Evolutionary conservation across 2,888 invertebrate genomes (phyloP).

Genomic region (Netelia melanura): DNA sequence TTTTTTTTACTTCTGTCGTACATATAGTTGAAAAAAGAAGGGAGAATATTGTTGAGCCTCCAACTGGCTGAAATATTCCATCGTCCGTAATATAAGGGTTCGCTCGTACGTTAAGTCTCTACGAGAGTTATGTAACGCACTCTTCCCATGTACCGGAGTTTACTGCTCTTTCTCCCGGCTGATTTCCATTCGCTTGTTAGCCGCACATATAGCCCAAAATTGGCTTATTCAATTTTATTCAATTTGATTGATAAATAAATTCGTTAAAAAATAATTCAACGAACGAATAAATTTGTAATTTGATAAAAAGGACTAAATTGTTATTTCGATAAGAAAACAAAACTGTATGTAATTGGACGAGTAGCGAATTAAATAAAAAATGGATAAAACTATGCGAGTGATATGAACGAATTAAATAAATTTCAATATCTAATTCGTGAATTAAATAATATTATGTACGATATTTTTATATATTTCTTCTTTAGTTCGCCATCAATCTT

Average conservation of each 20-base stretch:
- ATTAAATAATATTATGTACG: too few relatives aligned
- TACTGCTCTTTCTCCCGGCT: not conserved
- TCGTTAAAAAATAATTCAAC: not conserved
- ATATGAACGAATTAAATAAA: too few relatives aligned
- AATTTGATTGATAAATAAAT: not conserved
- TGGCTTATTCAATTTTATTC: too few relatives aligned
- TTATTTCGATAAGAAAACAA: too few relatives aligned
- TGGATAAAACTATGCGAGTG: too few relatives aligned
- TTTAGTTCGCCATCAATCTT: too few relatives aligned
- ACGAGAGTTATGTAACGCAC: not conserved
- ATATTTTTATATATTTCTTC: too few relatives aligned
- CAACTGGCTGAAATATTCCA: slow-evolving; percentile 14
- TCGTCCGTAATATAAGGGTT: slow-evolving; percentile 24
- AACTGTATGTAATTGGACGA: too few relatives aligned
- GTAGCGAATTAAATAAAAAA: too few relatives aligned
- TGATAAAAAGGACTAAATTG: not conserved
- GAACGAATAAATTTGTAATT: not conserved
- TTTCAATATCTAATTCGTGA: too few relatives aligned
- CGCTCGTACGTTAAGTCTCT: not conserved
- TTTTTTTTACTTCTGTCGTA: slow-evolving; percentile 7
- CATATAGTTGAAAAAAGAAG: slow-evolving; percentile 28
- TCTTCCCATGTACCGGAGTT: not conserved
- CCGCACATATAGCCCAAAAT: too few relatives aligned
- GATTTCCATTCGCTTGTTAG: not conserved
- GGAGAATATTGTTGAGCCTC: slow-evolving; percentile 30